Evolutionary conservation across 2,888 invertebrate genomes (phyloP).

Genomic region (Lepidonotus clava): DNA sequence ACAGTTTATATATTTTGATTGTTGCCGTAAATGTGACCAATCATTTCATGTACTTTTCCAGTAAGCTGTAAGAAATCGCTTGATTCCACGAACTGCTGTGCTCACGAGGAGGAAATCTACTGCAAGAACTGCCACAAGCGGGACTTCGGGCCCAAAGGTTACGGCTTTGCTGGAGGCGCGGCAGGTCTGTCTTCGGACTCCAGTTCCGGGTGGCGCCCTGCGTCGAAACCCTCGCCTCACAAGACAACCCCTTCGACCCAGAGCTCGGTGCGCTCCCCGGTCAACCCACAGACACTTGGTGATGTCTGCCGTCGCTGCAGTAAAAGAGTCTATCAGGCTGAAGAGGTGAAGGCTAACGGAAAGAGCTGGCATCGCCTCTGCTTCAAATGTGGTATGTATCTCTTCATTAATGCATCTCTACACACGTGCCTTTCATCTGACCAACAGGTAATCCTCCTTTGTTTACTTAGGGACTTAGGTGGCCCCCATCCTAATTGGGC

Average conservation of each 20-base stretch:
- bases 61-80: constrained; percentile 77
- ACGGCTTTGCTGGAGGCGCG: constrained; percentile 83
- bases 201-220: background rate
- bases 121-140: constrained; percentile 94
- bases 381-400: constrained; percentile 81
- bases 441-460: too few relatives aligned
- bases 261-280: background rate
- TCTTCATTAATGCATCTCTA: too few relatives aligned
- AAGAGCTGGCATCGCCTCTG: constrained; percentile 82
- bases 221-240: background rate
- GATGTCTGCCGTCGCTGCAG: constrained; percentile 92
- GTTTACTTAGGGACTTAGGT: too few relatives aligned
- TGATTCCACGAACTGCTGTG: constrained; percentile 86
- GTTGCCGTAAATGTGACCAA: too few relatives aligned
- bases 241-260: background rate
- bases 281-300: background rate
- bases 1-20: too few relatives aligned
- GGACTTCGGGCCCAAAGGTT: constrained; percentile 90
- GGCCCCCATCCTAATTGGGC: too few relatives aligned
- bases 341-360: constrained; percentile 81
- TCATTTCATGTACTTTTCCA: constrained; percentile 50
- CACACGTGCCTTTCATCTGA: background rate
- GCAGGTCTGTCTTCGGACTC: constrained; percentile 71
- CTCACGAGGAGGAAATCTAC: constrained; percentile 94
- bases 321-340: constrained; percentile 82